A percentile compares a stretch with the other conserved stretches of the same genome.
phyloP scores from a whole-genome alignment of 2,113 vertebrate species.

The Eudyptes chrysolophus region DNA sequence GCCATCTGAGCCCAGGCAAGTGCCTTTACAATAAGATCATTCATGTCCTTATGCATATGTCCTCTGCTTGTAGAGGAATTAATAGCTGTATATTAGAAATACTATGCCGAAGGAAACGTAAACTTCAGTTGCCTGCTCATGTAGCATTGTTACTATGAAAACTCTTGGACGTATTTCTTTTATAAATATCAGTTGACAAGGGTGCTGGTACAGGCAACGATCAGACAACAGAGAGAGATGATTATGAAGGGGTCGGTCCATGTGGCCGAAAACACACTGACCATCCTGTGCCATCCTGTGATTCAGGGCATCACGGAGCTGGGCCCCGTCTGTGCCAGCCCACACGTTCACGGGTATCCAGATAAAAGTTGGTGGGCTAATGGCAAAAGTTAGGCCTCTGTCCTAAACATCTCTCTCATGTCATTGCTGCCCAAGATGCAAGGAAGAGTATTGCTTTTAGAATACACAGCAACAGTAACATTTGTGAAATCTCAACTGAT shows the following conservation, averaged over 20 bases:
- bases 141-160: background rate
- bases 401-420: background rate
- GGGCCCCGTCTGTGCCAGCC: accelerated
- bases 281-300: background rate
- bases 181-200: background rate
- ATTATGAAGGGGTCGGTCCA: background rate
- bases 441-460: background rate
- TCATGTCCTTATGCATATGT: background rate
- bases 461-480: background rate
- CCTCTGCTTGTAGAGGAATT: background rate
- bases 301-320: background rate
- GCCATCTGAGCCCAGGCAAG: background rate
- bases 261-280: background rate
- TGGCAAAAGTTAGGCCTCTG: background rate
- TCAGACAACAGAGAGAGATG: background rate
- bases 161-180: background rate
- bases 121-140: background rate
- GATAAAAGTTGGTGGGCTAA: background rate
- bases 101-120: background rate
- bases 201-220: background rate
- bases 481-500: background rate
- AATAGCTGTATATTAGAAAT: background rate
- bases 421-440: background rate
- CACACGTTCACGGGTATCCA: background rate
- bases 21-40: background rate